Base-by-base conservation (phyloP, 2,797 vertebrate genomes). In the Psittacula derbiana region DNA sequence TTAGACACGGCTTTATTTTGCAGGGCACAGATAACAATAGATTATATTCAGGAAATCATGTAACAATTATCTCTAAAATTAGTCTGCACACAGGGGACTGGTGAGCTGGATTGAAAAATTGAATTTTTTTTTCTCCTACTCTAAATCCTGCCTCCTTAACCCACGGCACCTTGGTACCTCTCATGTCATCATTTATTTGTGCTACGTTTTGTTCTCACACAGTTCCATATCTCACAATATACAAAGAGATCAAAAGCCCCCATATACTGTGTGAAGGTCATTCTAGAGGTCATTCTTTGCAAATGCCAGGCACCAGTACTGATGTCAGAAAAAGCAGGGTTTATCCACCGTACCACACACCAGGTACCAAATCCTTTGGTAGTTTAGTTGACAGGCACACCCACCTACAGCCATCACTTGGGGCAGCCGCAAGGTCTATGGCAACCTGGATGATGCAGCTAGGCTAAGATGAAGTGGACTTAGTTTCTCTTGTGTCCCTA, bases 21-120 rank as follows among this genome's bases (percentile, higher is more conserved):
- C 92, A 85, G 85, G 87, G 74, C 85, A 70, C 78, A 47, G 81
- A 62, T 44, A 90, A 92, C 87, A 87, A 57, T 20, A 86, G 92
- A 58, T 85, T 40, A 78, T 43, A 33, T 70, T 80, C 92, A 82
- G 90, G 67, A 80, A 89, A 76, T 58, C 60, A 19, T 70, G 74
- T n/a, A 62, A 83, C 64, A 91, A 62, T 89, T 73, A 89, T 46
- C 81, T 87, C 74, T 58, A 65, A 94, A 94, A 91, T 76, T 19
- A 73, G 60, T 50, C 62, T 2, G 4, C 50, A 43, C 74, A 19
- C 71, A 53, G 46, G 62, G 55, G 74, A 85, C 31, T 67, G 43
- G 28, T 41, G 41, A 88, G 72, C 64, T 70, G 64, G 24, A 8
- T 40, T 41, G 60, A 40, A 55, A 67, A 83, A 74, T 2, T 3